A percentile compares a stretch with the other conserved stretches of the same genome.
These are phyloP conservation scores for Gallirallus australis DNA, from an alignment of 2,797 vertebrate species.

Conservation along the genomic window DNA sequence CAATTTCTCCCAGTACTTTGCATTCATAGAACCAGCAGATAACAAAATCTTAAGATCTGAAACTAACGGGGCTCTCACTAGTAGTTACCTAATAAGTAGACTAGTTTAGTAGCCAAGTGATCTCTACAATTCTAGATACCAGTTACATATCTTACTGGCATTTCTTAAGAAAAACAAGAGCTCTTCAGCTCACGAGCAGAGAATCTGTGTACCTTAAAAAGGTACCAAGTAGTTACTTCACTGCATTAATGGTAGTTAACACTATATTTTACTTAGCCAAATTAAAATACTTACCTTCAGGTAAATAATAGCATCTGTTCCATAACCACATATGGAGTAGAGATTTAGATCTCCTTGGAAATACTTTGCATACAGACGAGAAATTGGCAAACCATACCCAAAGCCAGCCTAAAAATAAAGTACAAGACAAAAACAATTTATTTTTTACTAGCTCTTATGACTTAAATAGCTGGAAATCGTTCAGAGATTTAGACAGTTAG, in stretches of 20 bases:
- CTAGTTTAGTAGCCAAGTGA: not conserved
- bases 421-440: not conserved
- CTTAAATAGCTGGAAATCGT: not conserved
- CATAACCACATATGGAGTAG: constrained; percentile 96
- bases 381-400: constrained; percentile 97
- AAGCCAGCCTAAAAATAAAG: constrained; percentile 90
- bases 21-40: not conserved
- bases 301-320: constrained; percentile 96
- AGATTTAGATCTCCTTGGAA: constrained; percentile 98
- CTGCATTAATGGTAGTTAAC: not conserved
- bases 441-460: not conserved
- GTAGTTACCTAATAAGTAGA: not conserved
- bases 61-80: not conserved
- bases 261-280: not conserved
- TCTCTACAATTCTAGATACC: not conserved
- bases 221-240: not conserved
- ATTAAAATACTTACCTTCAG: constrained; percentile 86
- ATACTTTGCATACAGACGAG: constrained; percentile 96
- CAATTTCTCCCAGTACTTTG: not conserved
- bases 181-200: not conserved
- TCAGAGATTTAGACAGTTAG: not conserved
- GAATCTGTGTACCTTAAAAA: not conserved
- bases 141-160: not conserved
- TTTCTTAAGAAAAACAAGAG: not conserved
- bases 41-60: not conserved